phyloP scores from a whole-genome alignment of 2,888 invertebrate species.

The Drosophila neutralis region DNA sequence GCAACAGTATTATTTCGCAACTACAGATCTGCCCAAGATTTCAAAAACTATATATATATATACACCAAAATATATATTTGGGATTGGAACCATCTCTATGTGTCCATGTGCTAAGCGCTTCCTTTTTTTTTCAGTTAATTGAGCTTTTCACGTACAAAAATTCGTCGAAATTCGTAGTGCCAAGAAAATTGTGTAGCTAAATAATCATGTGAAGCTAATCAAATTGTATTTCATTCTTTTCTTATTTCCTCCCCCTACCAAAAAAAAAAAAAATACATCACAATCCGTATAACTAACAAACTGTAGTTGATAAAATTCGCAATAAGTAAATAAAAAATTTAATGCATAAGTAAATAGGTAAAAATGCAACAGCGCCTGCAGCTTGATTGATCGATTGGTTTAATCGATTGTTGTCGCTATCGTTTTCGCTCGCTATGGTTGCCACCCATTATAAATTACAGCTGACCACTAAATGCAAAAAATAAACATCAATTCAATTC shows the following conservation, averaged over 20 bases:
- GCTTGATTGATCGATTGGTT: slow-evolving; percentile 68
- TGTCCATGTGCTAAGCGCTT: slow-evolving; percentile 47
- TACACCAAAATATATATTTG: slow-evolving; percentile 7
- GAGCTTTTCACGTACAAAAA: slow-evolving; percentile 26
- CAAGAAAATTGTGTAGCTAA: slow-evolving; percentile 54
- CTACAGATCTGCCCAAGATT: slow-evolving; percentile 3
- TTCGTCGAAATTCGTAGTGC: slow-evolving; percentile 52
- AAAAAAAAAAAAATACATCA: slow-evolving; percentile 30
- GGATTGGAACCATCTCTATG: slow-evolving; percentile 41
- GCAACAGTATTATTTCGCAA: slow-evolving; percentile 46
- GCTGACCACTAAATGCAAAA: slow-evolving; percentile 14
- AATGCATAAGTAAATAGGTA: slow-evolving; percentile 68
- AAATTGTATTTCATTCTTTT: slow-evolving; percentile 76
- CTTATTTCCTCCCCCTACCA: slow-evolving; percentile 58
- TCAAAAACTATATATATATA: background rate
- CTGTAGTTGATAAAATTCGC: slow-evolving; percentile 74
- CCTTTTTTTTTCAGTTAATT: slow-evolving; percentile 47
- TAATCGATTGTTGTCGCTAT: slow-evolving; percentile 64
- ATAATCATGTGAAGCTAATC: slow-evolving; percentile 74
- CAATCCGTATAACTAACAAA: slow-evolving; percentile 43
- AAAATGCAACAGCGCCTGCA: slow-evolving; percentile 67
- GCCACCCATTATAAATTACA: slow-evolving; percentile 23
- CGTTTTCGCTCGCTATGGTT: slow-evolving; percentile 43
- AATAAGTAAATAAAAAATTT: slow-evolving; percentile 59
- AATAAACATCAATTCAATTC: slow-evolving; percentile 32